Evolutionary conservation across 2,888 invertebrate species (phyloP).

Genomic region (Anodontia alba): DNA sequence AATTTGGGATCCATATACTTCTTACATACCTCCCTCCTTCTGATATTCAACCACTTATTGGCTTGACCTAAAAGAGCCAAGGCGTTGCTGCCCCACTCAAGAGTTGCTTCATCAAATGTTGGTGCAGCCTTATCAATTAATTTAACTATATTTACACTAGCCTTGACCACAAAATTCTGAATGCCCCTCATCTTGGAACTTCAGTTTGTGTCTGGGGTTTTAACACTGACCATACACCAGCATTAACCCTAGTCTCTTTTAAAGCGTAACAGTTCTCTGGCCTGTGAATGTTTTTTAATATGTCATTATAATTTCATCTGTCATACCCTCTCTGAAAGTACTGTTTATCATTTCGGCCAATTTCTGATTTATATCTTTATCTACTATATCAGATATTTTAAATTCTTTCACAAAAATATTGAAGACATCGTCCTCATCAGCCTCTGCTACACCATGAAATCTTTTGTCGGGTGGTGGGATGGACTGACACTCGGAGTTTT

Average conservation of each 20-base stretch:
- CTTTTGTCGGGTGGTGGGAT: too few species aligned
- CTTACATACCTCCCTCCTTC: not conserved
- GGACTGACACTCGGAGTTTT: too few species aligned
- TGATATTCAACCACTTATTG: not conserved
- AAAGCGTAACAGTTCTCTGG: conserved; percentile 12
- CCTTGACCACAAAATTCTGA: not conserved
- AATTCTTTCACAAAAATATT: not conserved
- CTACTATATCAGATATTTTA: not conserved
- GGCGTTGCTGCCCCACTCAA: not conserved
- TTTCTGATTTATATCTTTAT: not conserved
- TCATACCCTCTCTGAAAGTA: not conserved
- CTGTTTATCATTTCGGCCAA: not conserved
- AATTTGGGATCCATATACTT: not conserved
- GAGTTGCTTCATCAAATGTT: not conserved
- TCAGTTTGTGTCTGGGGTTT: conserved; percentile 15
- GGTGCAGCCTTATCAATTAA: not conserved
- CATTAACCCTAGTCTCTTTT: not conserved
- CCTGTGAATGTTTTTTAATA: conserved; percentile 1
- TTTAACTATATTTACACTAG: not conserved
- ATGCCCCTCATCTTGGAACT: not conserved
- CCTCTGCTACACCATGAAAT: too few species aligned
- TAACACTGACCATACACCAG: not conserved
- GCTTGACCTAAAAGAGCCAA: not conserved
- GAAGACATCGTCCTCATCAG: too few species aligned
- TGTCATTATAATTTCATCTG: conserved; percentile 2